Evolutionary conservation across 1,140 invertebrate genomes (phyloP), one percentile per base, ranked within the genome.

Genomic region (Drosophila ohnishii): DNA sequence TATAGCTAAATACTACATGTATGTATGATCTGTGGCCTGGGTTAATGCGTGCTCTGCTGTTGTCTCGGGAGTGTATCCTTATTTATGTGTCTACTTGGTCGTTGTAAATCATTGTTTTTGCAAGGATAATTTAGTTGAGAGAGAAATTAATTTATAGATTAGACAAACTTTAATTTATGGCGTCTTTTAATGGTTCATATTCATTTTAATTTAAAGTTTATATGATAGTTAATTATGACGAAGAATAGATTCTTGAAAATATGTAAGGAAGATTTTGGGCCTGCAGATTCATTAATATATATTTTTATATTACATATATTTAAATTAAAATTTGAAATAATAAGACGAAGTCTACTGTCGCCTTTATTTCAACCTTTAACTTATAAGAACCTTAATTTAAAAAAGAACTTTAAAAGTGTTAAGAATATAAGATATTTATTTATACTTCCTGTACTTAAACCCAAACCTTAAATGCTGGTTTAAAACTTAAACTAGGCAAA

Each of bases 61-160:
- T 14, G 16, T 39, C 34, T 16, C 13, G 16, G 19, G n/a, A 28
- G 32, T 37, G 32, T 61, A 53, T 53, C 32, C 32, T 61, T 25
- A 39, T 57, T 57, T 62, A 39, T 34, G 16, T 56, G 25, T 62
- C 53, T 56, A 25, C 53, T 39, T 39, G 19, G 1, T n/a, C 13
- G 8, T 37, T n/a, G 45, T 60, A 65, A 45, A 65, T 65, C 37
- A 65, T 42, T 42, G 34, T 16, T 34, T 51, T 8, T 37, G 22
- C 2, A 19, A 30, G 16, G 16, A 14, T 35, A 28, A 28, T 56
- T 22, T n/a, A 22, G 53, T 22, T 37, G 34, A 10, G 1, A 44
- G 30, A 13, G 13, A n/a, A 40, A 34, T 2, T 34, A 59, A 32
- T 16, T 44, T 14, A 19, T 6, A 35, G 40, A 65, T 65, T 65